Conservation (phyloP, 30 jellyfish, hydroid and myxozoan species). For the Aurelia aurita complex sp. Pacific region DNA sequence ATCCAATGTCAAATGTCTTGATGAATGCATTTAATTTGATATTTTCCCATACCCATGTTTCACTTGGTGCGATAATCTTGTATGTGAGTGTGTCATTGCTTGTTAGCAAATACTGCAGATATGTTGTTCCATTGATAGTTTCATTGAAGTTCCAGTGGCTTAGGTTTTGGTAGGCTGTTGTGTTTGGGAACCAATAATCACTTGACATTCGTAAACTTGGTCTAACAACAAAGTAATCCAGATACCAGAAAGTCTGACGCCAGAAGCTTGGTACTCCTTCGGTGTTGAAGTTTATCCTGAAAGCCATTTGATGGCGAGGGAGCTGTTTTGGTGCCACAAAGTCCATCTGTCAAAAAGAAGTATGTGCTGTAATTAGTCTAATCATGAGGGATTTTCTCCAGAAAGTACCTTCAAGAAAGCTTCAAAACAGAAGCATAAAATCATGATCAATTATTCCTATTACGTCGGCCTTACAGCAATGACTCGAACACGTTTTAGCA, state of each 20-base stretch:
- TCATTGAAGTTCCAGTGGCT: conserved; percentile 44
- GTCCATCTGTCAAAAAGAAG: conserved; percentile 21
- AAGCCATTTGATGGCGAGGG: conserved; percentile 75
- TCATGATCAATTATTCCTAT: no score
- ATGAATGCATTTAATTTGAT: conserved; percentile 26
- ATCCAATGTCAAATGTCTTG: conserved; percentile 59
- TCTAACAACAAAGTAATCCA: conserved; percentile 19
- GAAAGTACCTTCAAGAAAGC: no score
- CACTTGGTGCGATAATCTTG: conserved; percentile 54
- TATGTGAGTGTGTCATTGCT: conserved; percentile 44
- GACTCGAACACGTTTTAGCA: no score
- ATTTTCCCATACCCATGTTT: conserved; percentile 47
- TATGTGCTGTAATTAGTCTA: not conserved
- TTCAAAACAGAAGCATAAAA: no score
- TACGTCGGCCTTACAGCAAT: no score
- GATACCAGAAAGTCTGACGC: conserved; percentile 44
- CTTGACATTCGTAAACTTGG: conserved; percentile 49
- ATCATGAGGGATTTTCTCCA: no score
- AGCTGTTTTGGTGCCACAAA: conserved; percentile 53
- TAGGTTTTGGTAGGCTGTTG: conserved; percentile 29
- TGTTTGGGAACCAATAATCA: conserved; percentile 39
- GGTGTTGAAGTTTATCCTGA: conserved; percentile 60
- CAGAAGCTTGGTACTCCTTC: conserved; percentile 52
- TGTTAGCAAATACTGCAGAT: conserved; percentile 31
- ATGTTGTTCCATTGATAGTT: conserved; percentile 47